Conservation (phyloP, 2,113 vertebrate species). For the Antidorcas marsupialis region DNA sequence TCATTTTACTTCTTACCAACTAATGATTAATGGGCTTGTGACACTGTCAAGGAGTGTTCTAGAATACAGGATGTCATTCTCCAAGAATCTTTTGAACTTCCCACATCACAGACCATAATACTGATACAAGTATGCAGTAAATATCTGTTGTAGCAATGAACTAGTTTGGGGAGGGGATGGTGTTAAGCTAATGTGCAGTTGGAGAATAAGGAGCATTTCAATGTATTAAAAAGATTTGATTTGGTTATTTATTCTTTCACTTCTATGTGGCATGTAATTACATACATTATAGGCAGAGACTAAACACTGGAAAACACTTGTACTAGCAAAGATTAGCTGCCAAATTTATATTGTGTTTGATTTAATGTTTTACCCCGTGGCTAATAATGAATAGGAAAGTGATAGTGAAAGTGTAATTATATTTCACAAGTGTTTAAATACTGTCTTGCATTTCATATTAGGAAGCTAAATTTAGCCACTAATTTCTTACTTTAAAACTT, state of each 20-base stretch:
- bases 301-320: slow-evolving; percentile 15
- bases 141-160: not conserved
- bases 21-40: not conserved
- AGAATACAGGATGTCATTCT: not conserved
- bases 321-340: slow-evolving; percentile 39
- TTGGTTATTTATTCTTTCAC: not conserved
- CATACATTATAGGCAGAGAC: not conserved
- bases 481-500: slow-evolving; percentile 41
- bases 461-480: not conserved
- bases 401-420: slow-evolving; percentile 33
- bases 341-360: slow-evolving; percentile 34
- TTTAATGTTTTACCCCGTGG: slow-evolving; percentile 44
- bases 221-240: slow-evolving; percentile 25
- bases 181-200: not conserved
- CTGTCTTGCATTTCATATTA: slow-evolving; percentile 17
- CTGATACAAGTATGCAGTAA: not conserved
- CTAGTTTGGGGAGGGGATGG: not conserved
- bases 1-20: not conserved
- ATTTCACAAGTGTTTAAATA: slow-evolving; percentile 26
- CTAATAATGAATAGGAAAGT: slow-evolving; percentile 47
- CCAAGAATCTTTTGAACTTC: not conserved
- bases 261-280: not conserved
- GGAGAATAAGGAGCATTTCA: not conserved
- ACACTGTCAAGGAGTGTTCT: not conserved
- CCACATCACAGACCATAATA: not conserved